These are phyloP conservation scores for Halictus rubicundus DNA, from an alignment of 1,140 invertebrate genomes.

Conservation along the genomic window DNA sequence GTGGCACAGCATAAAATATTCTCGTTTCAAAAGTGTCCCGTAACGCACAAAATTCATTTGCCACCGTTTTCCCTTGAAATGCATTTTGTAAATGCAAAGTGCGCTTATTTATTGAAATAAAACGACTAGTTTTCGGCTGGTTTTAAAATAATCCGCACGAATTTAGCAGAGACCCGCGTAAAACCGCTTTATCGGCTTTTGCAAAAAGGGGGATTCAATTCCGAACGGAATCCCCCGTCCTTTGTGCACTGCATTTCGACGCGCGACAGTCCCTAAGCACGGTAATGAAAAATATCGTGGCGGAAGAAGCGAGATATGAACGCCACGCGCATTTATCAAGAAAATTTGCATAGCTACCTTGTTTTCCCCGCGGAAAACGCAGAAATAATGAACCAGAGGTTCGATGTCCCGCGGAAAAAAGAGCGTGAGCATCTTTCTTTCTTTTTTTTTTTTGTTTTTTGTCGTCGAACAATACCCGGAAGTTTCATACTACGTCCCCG, in stretches of 20 bases:
- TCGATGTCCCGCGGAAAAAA: background rate
- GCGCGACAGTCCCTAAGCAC: background rate
- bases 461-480: background rate
- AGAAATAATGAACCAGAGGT: background rate
- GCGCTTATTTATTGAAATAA: too few relatives aligned
- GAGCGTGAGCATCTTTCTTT: background rate
- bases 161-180: background rate
- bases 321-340: slow-evolving; percentile 13
- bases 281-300: slow-evolving; percentile 19
- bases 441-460: background rate
- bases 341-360: slow-evolving; percentile 2
- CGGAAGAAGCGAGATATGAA: slow-evolving; percentile 9
- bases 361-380: too few relatives aligned
- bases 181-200: background rate
- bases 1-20: too few relatives aligned
- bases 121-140: too few relatives aligned
- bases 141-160: background rate
- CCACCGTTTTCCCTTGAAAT: too few relatives aligned
- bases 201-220: too few relatives aligned
- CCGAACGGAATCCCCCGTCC: background rate
- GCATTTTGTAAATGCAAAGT: too few relatives aligned
- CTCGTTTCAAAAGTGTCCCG: too few relatives aligned
- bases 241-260: background rate
- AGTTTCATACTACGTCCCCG: slow-evolving; percentile 6
- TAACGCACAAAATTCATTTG: too few relatives aligned